These are phyloP conservation scores for Microctonus hyperodae DNA, from an alignment of 2,888 invertebrate genomes.

Conservation along the genomic window DNA sequence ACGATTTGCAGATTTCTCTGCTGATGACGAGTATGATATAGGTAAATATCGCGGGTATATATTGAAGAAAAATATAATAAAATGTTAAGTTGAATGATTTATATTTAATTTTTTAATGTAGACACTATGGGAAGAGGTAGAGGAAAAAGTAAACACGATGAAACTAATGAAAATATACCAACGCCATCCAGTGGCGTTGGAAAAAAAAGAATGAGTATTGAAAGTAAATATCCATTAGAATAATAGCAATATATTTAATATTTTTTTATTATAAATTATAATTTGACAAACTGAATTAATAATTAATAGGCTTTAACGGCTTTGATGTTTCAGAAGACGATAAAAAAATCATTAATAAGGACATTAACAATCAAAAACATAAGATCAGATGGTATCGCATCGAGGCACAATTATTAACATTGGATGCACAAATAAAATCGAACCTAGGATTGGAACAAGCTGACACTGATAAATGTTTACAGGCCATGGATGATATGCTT, in stretches of 20 bases:
- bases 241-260: neutral
- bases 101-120: conserved; percentile 36
- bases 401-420: conserved; percentile 71
- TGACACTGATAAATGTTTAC: conserved; percentile 76
- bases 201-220: conserved; percentile 50
- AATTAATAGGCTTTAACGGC: neutral
- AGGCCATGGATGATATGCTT: conserved; percentile 71
- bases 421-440: conserved; percentile 73
- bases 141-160: conserved; percentile 54
- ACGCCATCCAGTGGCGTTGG: conserved; percentile 45
- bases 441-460: conserved; percentile 74
- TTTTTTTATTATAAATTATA: neutral
- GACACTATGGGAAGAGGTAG: conserved; percentile 53
- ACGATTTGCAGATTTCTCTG: conserved; percentile 59
- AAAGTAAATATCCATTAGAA: conserved; percentile 49
- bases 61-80: neutral
- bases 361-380: conserved; percentile 63
- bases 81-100: conserved; percentile 19
- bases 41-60: conserved; percentile 31
- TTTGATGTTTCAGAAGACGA: conserved; percentile 68
- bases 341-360: conserved; percentile 60
- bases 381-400: conserved; percentile 68
- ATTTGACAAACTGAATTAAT: conserved; percentile 20
- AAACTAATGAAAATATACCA: conserved; percentile 52
- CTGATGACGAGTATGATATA: conserved; percentile 56